Base-by-base conservation (phyloP, 2,888 invertebrate genomes). In the Apodemia duryi region DNA sequence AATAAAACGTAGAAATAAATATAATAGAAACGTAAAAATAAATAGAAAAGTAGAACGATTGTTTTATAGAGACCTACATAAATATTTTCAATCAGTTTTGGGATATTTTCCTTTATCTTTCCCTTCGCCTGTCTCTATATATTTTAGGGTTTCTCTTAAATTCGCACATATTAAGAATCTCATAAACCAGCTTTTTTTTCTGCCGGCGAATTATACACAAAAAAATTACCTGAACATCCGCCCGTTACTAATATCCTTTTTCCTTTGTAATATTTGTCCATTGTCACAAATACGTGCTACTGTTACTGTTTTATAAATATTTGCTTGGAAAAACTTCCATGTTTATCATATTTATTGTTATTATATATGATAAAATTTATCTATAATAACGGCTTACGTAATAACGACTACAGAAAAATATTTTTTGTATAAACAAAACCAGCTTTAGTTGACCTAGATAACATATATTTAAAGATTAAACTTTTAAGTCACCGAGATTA, bases 181-280 rank as follows among this genome's bases (percentile, higher is more conserved):
- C 4, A 43, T 43, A 11, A 43, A 43, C 11, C 43, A 43, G 43
- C 43, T 43, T 43, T 13, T 13, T 43, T 43, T 11, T 1, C 3
- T 43, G 11, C 43, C 13, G 11, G 32, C 6, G 10, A 57, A 28
- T 29, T 57, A 6, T 49, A 54, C 11, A 54, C 28, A 10, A 29
- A 29, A 32, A 54, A 64, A 71, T 76, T 93, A 96, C 97, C 97
- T 94, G 94, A 94, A 60, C 96, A 97, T 64, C 97, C 97, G 62
- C 98, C 98, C 3, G 98, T 98, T 0, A 98, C 96, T 61, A 98
- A 88, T 75, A 97, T 95, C 64, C 94, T 93, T 91, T 96, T 97
- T 64, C 94, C 95, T 74, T 92, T 91, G 78, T 96, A 96, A 71
- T 82, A 87, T 74, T 93, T 83, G 66, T 83, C 80, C 87, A 88